Evolutionary conservation across 1,140 invertebrate genomes (phyloP).

Genomic region (Pomphorhynchus laevis): DNA sequence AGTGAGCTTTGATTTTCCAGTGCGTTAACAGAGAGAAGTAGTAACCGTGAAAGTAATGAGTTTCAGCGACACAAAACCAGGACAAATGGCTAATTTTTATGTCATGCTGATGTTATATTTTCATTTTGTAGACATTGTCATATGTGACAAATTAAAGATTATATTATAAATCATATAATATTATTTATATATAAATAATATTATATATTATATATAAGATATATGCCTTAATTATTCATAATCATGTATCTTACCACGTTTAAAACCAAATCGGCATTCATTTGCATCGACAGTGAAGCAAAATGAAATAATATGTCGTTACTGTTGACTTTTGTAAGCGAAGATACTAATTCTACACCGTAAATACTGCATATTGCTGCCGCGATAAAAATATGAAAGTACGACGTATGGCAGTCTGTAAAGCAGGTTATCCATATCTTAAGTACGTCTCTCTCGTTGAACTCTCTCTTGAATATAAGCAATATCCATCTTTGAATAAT

Average conservation of each 20-base stretch:
- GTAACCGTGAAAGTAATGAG: too few species aligned
- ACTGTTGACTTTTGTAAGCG: background rate
- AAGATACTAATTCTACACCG: background rate
- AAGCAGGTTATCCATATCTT: background rate
- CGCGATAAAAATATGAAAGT: background rate
- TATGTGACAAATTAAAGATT: too few species aligned
- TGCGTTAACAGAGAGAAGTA: too few species aligned
- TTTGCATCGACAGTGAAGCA: background rate
- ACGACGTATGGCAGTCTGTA: background rate
- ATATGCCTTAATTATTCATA: too few species aligned
- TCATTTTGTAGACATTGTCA: too few species aligned
- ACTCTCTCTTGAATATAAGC: background rate
- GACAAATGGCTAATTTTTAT: too few species aligned
- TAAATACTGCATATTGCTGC: background rate
- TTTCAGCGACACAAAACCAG: too few species aligned
- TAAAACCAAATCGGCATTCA: background rate
- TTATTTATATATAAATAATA: too few species aligned
- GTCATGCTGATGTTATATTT: too few species aligned
- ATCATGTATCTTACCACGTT: background rate
- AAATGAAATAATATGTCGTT: background rate
- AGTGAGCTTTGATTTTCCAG: too few species aligned
- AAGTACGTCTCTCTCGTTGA: background rate
- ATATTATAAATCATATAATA: too few species aligned
- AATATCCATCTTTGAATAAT: background rate
- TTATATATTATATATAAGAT: too few species aligned